Evolutionary conservation across 2,113 vertebrate genomes (phyloP), one percentile per base, ranked within the genome.

Genomic region (Passer domesticus): DNA sequence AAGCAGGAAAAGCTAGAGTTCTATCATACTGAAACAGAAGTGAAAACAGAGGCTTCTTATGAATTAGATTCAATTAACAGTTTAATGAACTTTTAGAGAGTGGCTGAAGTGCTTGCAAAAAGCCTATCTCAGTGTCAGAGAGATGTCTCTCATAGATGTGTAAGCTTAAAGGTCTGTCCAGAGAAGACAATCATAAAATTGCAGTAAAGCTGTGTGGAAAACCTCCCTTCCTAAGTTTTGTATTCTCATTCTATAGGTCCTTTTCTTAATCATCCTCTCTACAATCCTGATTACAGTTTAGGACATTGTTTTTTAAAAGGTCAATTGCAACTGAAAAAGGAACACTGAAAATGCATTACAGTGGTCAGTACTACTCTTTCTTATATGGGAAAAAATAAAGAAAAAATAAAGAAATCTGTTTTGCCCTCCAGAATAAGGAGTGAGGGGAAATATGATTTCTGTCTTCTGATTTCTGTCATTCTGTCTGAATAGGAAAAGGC

Each of bases 1-100:
- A 89, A 67, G 43, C 27, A 67, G 41, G 53, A 73, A 93, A 95
- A 84, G 44, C 47, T 75, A 10, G 44, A 84, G 30, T 82, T 87
- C 47, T 74, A 19, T 75, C 81, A 63, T 28, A 59, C n/a, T 81
- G 77, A 78, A 90, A 81, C 25, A 83, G 73, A 85, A 95, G 39
- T 63, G 37, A 79, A 96, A 96, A 75, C 22, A 62, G 47, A 74
- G 11, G 60, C 60, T 37, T 94, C 81, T 87, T 78, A 79, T 33
- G 8, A 89, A 79, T 70, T 87, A 18, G 20, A 69, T 87, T 84
- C 60, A 95, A 91, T 92, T 92, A 94, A 58, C 35, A 84, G 49
- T 76, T 91, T 87, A 72, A 87, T 87, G 77, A 97, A 88, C 73
- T 94, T 94, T 72, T 50, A 87, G 33, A 72, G 27, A 39, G 31